Percentiles rank a stretch among this genome's conserved stretches.
phyloP scores from a whole-genome alignment of 2,797 vertebrate species.

The Erithacus rubecula region DNA sequence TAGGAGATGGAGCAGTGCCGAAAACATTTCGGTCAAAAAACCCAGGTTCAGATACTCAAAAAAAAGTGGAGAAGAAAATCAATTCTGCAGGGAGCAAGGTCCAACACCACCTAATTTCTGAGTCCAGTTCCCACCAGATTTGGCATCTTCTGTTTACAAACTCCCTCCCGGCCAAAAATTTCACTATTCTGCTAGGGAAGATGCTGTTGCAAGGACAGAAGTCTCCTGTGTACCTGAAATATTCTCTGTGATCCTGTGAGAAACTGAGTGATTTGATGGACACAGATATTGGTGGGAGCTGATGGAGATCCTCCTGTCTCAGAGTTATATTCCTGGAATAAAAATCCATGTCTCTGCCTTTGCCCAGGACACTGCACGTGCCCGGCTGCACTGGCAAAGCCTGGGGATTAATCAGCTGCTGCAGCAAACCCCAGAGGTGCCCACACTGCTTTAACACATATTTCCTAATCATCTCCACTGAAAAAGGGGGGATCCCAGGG shows the following conservation, averaged over 20 bases:
- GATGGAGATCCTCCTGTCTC: background rate
- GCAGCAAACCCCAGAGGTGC: background rate
- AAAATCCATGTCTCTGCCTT: background rate
- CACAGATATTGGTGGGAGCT: background rate
- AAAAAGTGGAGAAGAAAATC: background rate
- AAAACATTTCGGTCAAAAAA: background rate
- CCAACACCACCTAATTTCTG: background rate
- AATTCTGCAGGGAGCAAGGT: background rate
- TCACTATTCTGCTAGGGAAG: background rate
- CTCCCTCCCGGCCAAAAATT: background rate
- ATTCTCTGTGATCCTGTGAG: background rate
- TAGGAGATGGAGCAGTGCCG: rapidly evolving
- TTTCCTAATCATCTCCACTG: background rate
- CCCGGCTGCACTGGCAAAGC: rapidly evolving
- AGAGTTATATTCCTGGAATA: background rate
- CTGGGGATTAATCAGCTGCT: background rate
- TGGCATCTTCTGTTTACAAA: background rate
- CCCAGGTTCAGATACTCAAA: background rate
- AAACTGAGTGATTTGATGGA: background rate
- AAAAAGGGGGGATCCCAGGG: background rate
- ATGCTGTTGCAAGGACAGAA: background rate
- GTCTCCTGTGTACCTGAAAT: background rate
- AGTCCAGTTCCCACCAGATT: background rate
- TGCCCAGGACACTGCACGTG: background rate
- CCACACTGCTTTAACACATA: background rate